A percentile compares a stretch with the other conserved stretches of the same genome.
phyloP scores from a whole-genome alignment of 2,888 invertebrate species.

The Adelognathus sp. region DNA sequence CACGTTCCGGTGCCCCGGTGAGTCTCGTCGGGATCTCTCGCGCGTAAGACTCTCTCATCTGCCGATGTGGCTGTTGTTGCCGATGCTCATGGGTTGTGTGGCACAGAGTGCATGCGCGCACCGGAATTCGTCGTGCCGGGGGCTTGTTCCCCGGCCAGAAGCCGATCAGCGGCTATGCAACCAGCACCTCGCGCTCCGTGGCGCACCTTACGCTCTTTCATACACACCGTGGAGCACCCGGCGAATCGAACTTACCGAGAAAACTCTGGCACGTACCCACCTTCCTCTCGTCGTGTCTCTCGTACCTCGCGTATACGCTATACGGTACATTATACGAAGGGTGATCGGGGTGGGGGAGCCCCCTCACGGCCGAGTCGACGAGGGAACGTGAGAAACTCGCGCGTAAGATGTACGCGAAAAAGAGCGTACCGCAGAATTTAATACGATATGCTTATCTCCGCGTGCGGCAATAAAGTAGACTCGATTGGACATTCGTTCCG shows the following conservation, averaged over 20 bases:
- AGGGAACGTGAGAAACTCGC: conserved; percentile 52
- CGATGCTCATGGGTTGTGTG: conserved; percentile 10
- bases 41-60: conserved; percentile 25
- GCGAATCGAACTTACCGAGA: conserved; percentile 49
- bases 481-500: neutral
- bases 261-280: conserved; percentile 36
- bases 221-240: too few species aligned
- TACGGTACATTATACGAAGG: neutral
- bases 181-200: conserved; percentile 46
- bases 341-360: too few species aligned
- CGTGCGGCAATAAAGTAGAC: neutral
- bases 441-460: neutral
- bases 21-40: conserved; percentile 36
- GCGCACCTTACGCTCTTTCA: conserved; percentile 42
- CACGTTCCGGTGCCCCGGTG: conserved; percentile 59
- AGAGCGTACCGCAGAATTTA: neutral
- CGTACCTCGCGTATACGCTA: conserved; percentile 12
- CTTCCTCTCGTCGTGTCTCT: conserved; percentile 23
- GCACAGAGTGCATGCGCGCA: conserved; percentile 36
- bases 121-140: conserved; percentile 50
- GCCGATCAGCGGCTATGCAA: conserved; percentile 47
- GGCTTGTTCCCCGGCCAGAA: conserved; percentile 29
- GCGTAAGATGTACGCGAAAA: conserved; percentile 38
- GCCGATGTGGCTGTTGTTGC: conserved; percentile 3
- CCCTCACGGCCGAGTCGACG: conserved; percentile 18